Evolutionary conservation across 2,113 vertebrate genomes (phyloP).

Genomic region (Raphicerus campestris): DNA sequence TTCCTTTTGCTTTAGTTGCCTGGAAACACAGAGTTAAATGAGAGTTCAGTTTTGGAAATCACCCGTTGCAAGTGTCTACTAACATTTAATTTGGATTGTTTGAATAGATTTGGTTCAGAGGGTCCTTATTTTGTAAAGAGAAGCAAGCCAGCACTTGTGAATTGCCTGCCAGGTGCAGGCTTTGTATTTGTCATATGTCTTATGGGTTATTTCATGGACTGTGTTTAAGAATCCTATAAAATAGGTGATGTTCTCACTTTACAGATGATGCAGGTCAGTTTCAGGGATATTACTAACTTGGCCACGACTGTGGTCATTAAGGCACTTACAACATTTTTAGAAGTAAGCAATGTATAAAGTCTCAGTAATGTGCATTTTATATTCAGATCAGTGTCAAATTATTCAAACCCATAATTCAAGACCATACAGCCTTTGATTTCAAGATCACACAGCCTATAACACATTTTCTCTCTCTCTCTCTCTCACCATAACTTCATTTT

Average conservation of each 20-base stretch:
- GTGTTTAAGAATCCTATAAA: background rate
- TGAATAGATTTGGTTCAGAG: background rate
- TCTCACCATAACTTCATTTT: background rate
- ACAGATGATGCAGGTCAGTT: background rate
- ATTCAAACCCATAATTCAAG: background rate
- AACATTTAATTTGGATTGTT: background rate
- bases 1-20: background rate
- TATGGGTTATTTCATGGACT: background rate
- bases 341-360: background rate
- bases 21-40: constrained; percentile 25
- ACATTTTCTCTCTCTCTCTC: background rate
- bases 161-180: background rate
- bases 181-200: background rate
- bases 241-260: background rate
- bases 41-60: background rate
- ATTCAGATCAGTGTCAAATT: background rate
- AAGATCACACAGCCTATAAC: background rate
- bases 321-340: background rate
- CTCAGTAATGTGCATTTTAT: background rate
- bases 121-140: background rate
- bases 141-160: background rate
- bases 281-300: background rate
- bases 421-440: background rate
- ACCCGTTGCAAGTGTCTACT: background rate
- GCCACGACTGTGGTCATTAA: background rate